Conservation (phyloP, 1,140 invertebrate genomes). For the Vollenhovia emeryi region DNA sequence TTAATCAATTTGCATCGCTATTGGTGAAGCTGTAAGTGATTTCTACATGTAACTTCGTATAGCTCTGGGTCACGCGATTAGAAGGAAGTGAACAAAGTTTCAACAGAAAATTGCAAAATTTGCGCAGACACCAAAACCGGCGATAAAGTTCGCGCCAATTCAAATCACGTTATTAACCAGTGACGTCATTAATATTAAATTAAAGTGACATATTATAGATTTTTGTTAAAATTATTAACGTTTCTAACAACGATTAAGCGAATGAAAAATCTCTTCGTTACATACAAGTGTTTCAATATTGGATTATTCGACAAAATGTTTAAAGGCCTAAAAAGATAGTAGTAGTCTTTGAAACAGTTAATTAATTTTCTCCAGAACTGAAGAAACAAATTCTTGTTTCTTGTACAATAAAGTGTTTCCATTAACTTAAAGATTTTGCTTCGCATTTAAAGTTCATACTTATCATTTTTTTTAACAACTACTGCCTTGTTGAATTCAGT, state of each 20-base stretch:
- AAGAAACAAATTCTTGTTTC: not conserved
- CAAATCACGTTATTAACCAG: not conserved
- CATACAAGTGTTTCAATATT: not conserved
- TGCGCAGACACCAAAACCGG: not conserved
- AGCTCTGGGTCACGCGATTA: not conserved
- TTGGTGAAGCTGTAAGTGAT: slow-evolving; percentile 51
- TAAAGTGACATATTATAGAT: not conserved
- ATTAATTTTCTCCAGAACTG: not conserved
- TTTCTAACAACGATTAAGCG: not conserved
- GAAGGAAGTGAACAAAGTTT: slow-evolving; percentile 19
- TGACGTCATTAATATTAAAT: not conserved
- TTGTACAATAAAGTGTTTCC: not conserved
- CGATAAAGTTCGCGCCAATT: not conserved
- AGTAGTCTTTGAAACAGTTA: not conserved
- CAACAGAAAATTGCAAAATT: not conserved
- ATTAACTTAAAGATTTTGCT: not conserved
- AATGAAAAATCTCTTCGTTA: not conserved
- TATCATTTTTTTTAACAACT: not conserved
- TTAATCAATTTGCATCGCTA: not conserved
- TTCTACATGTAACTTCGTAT: not conserved
- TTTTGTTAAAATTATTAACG: not conserved
- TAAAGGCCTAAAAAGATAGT: not conserved
- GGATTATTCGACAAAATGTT: not conserved
- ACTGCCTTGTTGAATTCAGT: not conserved
- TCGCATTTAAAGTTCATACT: not conserved